Conservation (phyloP, 2,888 invertebrate genomes). For the Cactoblastis cactorum region DNA sequence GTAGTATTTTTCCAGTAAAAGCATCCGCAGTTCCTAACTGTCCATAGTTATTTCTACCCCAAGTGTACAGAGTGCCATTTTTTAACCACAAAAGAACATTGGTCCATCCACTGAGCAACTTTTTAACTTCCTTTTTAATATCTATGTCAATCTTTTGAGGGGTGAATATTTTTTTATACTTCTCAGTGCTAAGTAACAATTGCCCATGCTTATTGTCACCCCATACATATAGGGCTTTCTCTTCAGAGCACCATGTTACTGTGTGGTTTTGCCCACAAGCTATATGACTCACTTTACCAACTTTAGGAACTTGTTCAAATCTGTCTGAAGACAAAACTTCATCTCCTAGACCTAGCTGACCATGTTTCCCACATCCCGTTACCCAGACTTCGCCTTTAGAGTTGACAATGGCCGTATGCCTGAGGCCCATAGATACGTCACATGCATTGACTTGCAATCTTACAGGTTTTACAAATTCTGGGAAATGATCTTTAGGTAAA, state of each 20-base stretch:
- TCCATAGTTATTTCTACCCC: constrained; percentile 91
- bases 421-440: constrained; percentile 82
- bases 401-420: constrained; percentile 83
- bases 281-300: constrained; percentile 80
- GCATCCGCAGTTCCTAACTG: constrained; percentile 81
- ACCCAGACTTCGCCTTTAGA: constrained; percentile 81
- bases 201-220: constrained; percentile 93
- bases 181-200: constrained; percentile 78
- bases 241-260: constrained; percentile 73
- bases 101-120: constrained; percentile 87
- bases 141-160: constrained; percentile 78
- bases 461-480: constrained; percentile 52
- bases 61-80: constrained; percentile 82
- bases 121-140: constrained; percentile 75
- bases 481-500: constrained; percentile 71
- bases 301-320: constrained; percentile 75
- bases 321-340: constrained; percentile 50
- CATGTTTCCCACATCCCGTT: constrained; percentile 83
- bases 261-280: constrained; percentile 92
- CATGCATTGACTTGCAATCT: constrained; percentile 72
- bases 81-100: constrained; percentile 83
- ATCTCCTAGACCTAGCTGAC: constrained; percentile 82
- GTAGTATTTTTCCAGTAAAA: constrained; percentile 49
- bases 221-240: constrained; percentile 84
- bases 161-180: constrained; percentile 69